These are phyloP conservation scores for Thereva unica DNA, from an alignment of 2,888 invertebrate species.

Conservation along the genomic window DNA sequence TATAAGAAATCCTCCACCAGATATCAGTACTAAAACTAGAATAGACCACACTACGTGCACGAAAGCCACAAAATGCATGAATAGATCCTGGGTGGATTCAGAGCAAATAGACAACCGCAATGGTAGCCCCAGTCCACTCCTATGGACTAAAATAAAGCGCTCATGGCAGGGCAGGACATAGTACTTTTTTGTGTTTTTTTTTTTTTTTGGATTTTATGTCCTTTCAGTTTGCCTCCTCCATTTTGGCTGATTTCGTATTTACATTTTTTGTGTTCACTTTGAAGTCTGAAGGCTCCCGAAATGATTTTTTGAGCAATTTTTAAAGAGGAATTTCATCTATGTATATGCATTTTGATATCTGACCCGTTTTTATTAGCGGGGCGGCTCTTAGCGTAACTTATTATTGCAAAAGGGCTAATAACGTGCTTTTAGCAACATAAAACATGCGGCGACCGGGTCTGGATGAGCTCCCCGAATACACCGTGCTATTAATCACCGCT, in stretches of 20 bases:
- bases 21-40: slow-evolving; percentile 14
- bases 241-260: neutral
- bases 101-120: slow-evolving; percentile 12
- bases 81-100: neutral
- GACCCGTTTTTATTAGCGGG: too few relatives aligned
- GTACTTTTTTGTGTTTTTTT: neutral
- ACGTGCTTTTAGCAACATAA: too few relatives aligned
- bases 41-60: slow-evolving; percentile 26
- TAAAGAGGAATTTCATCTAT: too few relatives aligned
- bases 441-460: too few relatives aligned
- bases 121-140: slow-evolving; percentile 11
- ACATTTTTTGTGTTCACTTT: neutral
- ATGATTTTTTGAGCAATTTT: too few relatives aligned
- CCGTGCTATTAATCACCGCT: too few relatives aligned
- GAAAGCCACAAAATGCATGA: slow-evolving; percentile 19
- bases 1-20: neutral
- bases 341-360: too few relatives aligned
- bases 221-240: neutral
- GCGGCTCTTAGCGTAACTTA: too few relatives aligned
- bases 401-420: too few relatives aligned
- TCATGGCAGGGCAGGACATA: neutral
- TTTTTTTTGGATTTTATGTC: neutral
- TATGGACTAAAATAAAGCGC: slow-evolving; percentile 20
- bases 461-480: too few relatives aligned
- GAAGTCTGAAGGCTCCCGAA: slow-evolving; percentile 4